Percentiles rank a stretch among this genome's conserved stretches.
These are phyloP conservation scores for Leptopilina myrica DNA, from an alignment of 2,888 invertebrate genomes.

Conservation along the genomic window DNA sequence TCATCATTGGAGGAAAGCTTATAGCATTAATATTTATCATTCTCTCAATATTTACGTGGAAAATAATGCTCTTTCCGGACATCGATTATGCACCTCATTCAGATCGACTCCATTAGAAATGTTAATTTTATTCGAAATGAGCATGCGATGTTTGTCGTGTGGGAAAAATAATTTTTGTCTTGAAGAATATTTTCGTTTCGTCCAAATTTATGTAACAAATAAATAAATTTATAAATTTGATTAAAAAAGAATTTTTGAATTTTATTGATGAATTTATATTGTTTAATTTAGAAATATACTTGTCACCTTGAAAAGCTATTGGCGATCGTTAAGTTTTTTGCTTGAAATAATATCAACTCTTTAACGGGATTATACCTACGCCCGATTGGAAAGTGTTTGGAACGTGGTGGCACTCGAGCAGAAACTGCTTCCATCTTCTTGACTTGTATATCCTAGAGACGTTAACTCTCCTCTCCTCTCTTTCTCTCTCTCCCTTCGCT, in stretches of 20 bases:
- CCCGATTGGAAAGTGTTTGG: slow-evolving; percentile 13
- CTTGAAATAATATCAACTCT: background rate
- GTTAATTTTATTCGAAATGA: slow-evolving; percentile 36
- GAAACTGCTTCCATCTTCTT: slow-evolving; percentile 23
- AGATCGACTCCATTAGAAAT: slow-evolving; percentile 14
- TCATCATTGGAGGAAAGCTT: slow-evolving; percentile 40
- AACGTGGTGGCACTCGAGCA: slow-evolving; percentile 35
- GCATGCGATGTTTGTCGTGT: background rate
- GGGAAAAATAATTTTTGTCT: no score
- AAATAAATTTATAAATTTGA: no score
- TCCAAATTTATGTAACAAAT: no score
- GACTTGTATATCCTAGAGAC: slow-evolving; percentile 17
- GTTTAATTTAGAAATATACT: background rate
- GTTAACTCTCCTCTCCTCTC: background rate
- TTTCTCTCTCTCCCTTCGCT: background rate
- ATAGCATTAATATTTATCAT: slow-evolving; percentile 25
- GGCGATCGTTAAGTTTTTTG: background rate
- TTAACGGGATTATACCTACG: slow-evolving; percentile 2
- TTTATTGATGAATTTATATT: background rate
- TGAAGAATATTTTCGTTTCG: no score
- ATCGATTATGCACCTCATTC: background rate
- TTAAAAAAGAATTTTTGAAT: background rate
- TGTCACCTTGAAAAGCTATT: slow-evolving; percentile 3
- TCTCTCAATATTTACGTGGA: slow-evolving; percentile 8
- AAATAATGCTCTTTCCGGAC: slow-evolving; percentile 4